Conservation (phyloP, 1,140 invertebrate genomes). For the Homarus americanus region DNA sequence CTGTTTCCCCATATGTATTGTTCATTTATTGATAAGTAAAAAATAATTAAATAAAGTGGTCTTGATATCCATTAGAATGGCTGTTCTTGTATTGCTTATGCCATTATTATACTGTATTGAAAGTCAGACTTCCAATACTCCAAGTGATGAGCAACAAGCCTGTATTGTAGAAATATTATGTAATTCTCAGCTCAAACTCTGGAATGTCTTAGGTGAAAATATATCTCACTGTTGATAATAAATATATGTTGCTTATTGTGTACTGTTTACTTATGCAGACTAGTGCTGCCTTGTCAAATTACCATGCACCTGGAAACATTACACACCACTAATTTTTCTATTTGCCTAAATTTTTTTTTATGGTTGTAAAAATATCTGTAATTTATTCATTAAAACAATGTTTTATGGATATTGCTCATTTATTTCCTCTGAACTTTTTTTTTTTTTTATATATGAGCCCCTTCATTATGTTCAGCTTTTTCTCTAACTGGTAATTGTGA, state of each 20-base stretch:
- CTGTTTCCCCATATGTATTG: too few relatives aligned
- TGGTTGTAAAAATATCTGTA: constrained; percentile 8
- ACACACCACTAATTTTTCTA: neutral
- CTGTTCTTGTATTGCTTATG: too few relatives aligned
- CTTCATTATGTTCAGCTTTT: too few relatives aligned
- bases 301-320: neutral
- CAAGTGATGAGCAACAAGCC: neutral
- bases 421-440: too few relatives aligned
- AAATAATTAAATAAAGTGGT: too few relatives aligned
- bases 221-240: neutral
- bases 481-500: too few relatives aligned
- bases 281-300: neutral
- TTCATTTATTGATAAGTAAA: too few relatives aligned
- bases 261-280: neutral
- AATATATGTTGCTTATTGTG: neutral
- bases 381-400: constrained; percentile 10
- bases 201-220: neutral
- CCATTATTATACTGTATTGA: neutral
- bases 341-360: neutral
- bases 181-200: neutral
- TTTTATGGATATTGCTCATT: too few relatives aligned
- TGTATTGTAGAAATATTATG: neutral
- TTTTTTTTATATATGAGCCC: too few relatives aligned
- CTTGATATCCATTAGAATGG: too few relatives aligned
- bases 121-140: neutral